Evolutionary conservation across 2,113 vertebrate species (phyloP).

Genomic region (Carollia perspicillata): DNA sequence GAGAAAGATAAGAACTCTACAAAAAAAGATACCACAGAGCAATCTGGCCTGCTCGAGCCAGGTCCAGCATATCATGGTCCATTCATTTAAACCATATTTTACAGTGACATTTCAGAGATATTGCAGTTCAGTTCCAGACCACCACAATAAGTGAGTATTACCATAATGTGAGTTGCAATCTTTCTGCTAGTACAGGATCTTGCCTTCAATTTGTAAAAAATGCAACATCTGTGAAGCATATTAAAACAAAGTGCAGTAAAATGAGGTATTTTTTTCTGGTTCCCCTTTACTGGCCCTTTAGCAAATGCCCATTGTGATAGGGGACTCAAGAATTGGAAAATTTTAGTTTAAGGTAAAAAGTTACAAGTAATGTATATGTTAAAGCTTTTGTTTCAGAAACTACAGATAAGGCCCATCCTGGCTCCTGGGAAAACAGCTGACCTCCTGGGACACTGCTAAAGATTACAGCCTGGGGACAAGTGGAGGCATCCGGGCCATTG

Average conservation of each 20-base stretch:
- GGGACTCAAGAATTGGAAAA: too few relatives aligned
- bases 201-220: neutral
- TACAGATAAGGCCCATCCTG: too few relatives aligned
- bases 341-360: too few relatives aligned
- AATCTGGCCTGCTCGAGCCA: neutral
- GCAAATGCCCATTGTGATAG: neutral
- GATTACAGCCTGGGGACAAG: too few relatives aligned
- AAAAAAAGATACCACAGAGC: neutral
- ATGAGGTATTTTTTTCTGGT: neutral
- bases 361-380: too few relatives aligned
- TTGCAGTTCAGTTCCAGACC: neutral
- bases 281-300: neutral
- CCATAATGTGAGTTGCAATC: neutral
- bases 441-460: too few relatives aligned
- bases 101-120: neutral
- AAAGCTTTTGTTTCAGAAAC: too few relatives aligned
- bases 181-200: neutral
- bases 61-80: neutral
- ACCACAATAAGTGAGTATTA: neutral
- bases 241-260: neutral
- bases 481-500: too few relatives aligned
- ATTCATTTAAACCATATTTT: neutral
- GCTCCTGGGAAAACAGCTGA: too few relatives aligned
- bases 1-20: neutral
- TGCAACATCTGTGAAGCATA: neutral